Conservation (phyloP, 2,797 vertebrate species). For the Delichon dasypus region DNA sequence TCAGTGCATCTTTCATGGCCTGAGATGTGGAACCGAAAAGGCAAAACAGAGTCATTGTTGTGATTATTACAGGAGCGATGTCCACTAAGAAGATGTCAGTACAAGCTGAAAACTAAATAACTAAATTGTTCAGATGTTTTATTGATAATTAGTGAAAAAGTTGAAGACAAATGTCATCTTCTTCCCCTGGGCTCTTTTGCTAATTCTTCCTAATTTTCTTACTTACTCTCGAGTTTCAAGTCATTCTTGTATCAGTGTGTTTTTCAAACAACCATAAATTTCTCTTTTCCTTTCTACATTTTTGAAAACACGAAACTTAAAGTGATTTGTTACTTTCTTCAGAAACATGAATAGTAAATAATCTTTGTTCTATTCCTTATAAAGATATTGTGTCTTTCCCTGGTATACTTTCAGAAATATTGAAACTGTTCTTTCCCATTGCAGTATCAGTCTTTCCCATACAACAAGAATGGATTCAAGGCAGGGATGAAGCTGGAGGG, state of each 20-base stretch:
- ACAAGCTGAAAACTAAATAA: not conserved
- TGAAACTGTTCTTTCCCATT: conserved; percentile 40
- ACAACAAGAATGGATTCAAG: conserved; percentile 85
- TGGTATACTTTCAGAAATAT: not conserved
- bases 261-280: not conserved
- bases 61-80: not conserved
- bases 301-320: not conserved
- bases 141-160: not conserved
- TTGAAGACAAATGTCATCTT: not conserved
- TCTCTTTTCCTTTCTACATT: rapidly evolving
- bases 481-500: conserved; percentile 86
- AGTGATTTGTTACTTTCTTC: not conserved
- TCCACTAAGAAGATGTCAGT: not conserved
- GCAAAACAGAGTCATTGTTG: not conserved
- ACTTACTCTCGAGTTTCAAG: not conserved
- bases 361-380: not conserved
- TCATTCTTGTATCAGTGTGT: not conserved
- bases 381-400: not conserved
- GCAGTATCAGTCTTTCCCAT: conserved; percentile 84
- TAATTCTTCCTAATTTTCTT: not conserved
- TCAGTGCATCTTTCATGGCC: not conserved
- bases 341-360: not conserved
- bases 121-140: not conserved
- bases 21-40: not conserved
- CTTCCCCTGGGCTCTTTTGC: not conserved